These are phyloP conservation scores for Bugulina stolonifera DNA, from an alignment of 2,888 invertebrate genomes.

Conservation along the genomic window DNA sequence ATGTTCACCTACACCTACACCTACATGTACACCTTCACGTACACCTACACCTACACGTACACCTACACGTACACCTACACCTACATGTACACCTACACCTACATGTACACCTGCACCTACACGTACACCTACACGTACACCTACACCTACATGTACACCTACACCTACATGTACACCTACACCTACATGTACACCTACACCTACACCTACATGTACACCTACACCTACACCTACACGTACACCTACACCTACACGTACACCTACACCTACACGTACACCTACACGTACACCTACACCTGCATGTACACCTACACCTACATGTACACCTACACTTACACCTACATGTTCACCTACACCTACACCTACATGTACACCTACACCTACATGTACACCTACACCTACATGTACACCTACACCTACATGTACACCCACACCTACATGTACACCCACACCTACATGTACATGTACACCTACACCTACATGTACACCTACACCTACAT, in stretches of 20 bases:
- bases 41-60: neutral
- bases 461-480: too few relatives aligned
- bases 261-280: neutral
- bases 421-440: too few relatives aligned
- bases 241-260: neutral
- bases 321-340: too few relatives aligned
- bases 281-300: too few relatives aligned
- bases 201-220: neutral
- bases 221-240: neutral
- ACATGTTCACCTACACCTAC: too few relatives aligned
- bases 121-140: neutral
- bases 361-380: too few relatives aligned
- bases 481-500: neutral
- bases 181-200: neutral
- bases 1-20: too few relatives aligned
- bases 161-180: neutral
- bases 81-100: neutral
- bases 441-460: too few relatives aligned
- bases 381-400: too few relatives aligned
- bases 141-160: neutral
- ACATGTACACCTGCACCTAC: conserved; percentile 1
- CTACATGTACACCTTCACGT: neutral
- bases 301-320: too few relatives aligned
- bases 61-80: neutral
- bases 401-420: too few relatives aligned